These are phyloP conservation scores for Antennarius maculatus DNA, from an alignment of 2,797 vertebrate species.

Conservation along the genomic window DNA sequence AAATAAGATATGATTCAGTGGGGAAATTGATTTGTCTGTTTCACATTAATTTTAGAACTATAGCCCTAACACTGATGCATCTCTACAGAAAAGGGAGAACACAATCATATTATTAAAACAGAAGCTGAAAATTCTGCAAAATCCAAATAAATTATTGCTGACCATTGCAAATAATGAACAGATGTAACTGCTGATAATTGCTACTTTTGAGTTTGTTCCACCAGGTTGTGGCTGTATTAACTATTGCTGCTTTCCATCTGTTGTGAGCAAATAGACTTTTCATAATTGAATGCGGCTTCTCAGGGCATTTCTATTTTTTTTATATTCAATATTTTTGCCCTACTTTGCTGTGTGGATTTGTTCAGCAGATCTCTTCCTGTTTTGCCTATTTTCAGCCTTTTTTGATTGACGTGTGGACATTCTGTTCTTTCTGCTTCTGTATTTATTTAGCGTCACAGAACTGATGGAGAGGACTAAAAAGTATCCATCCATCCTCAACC, in stretches of 20 bases:
- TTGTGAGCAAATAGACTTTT: conserved; percentile 57
- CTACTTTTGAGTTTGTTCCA: conserved; percentile 39
- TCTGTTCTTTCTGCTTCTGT: conserved; percentile 23
- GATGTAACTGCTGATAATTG: conserved; percentile 56
- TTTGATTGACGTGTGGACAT: conserved; percentile 43
- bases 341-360: neutral
- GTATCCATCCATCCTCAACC: too few relatives aligned
- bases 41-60: conserved; percentile 11
- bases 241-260: conserved; percentile 62
- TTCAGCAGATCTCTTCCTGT: conserved; percentile 24
- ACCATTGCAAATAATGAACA: conserved; percentile 27
- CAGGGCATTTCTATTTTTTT: conserved; percentile 28
- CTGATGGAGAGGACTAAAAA: too few relatives aligned
- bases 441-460: too few relatives aligned
- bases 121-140: conserved; percentile 20
- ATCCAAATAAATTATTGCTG: conserved; percentile 9
- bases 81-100: neutral
- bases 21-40: conserved; percentile 46
- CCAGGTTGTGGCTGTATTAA: conserved; percentile 30
- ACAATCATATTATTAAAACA: neutral
- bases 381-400: conserved; percentile 26
- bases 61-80: conserved; percentile 10
- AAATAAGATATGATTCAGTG: conserved; percentile 26
- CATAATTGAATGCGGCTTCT: conserved; percentile 45
- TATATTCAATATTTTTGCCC: neutral